Conservation (phyloP, 2,113 vertebrate genomes). For the Takifugu bimaculatus region DNA sequence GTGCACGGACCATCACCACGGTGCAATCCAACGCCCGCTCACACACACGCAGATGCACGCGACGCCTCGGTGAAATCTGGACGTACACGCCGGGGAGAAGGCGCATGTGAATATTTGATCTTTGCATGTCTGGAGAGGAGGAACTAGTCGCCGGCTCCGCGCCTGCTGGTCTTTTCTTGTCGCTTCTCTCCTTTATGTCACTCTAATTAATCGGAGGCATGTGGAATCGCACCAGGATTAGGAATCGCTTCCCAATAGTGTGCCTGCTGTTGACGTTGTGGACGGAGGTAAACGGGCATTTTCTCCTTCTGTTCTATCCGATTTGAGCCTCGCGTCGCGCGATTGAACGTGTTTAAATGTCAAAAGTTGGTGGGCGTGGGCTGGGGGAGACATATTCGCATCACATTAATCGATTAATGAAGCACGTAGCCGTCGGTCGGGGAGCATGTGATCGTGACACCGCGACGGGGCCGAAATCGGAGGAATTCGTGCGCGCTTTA, state of each 20-base stretch:
- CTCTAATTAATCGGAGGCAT: constrained; percentile 78
- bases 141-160: constrained; percentile 70
- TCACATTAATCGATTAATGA: constrained; percentile 67
- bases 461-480: constrained; percentile 55
- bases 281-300: constrained; percentile 70
- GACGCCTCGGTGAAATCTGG: constrained; percentile 54
- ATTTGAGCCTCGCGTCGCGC: constrained; percentile 1
- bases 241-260: constrained; percentile 68
- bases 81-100: constrained; percentile 45
- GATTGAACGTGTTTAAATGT: constrained; percentile 5
- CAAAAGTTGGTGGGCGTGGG: constrained; percentile 73
- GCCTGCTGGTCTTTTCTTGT: constrained; percentile 66
- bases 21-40: constrained; percentile 54
- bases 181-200: constrained; percentile 48
- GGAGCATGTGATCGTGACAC: constrained; percentile 64
- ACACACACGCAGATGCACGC: constrained; percentile 34
- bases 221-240: constrained; percentile 77
- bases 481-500: constrained; percentile 27
- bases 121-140: constrained; percentile 75
- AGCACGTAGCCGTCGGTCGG: constrained; percentile 61
- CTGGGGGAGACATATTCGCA: constrained; percentile 19
- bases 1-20: constrained; percentile 67
- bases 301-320: constrained; percentile 3
- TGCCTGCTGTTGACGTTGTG: constrained; percentile 77
- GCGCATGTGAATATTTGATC: constrained; percentile 50